Evolutionary conservation across 2,888 invertebrate genomes (phyloP).

Genomic region (Zygogramma bicolorata): DNA sequence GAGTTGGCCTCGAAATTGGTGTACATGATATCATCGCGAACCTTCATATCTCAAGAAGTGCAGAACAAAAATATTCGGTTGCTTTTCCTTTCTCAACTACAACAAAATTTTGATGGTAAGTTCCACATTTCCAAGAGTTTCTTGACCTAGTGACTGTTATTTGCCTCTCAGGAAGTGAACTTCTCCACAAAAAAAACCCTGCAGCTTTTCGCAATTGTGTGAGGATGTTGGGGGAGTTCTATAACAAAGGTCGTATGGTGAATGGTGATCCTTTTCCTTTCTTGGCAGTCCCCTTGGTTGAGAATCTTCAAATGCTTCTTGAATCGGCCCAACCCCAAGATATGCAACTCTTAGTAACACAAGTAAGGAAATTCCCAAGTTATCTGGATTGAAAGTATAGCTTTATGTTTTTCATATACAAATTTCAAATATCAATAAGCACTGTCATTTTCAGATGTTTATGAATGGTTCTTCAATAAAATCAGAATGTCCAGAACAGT

Average conservation of each 20-base stretch:
- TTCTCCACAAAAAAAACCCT: slow-evolving; percentile 51
- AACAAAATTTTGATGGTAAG: slow-evolving; percentile 60
- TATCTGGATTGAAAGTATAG: no score
- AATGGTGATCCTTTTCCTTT: slow-evolving; percentile 54
- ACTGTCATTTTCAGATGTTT: slow-evolving; percentile 59
- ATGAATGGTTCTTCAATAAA: slow-evolving; percentile 61
- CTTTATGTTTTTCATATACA: background rate
- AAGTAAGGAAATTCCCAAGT: slow-evolving; percentile 60
- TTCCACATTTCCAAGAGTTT: no score
- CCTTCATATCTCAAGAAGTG: slow-evolving; percentile 56
- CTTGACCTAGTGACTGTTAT: background rate
- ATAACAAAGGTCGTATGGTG: slow-evolving; percentile 57
- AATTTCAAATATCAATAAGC: background rate
- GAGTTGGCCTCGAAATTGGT: slow-evolving; percentile 60
- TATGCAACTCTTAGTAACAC: slow-evolving; percentile 63
- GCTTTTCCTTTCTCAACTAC: slow-evolving; percentile 58
- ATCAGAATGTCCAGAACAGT: slow-evolving; percentile 52
- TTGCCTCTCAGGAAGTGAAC: slow-evolving; percentile 45
- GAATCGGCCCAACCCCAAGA: slow-evolving; percentile 62
- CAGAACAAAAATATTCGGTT: slow-evolving; percentile 51
- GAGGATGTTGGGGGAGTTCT: slow-evolving; percentile 63
- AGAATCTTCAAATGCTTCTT: slow-evolving; percentile 64
- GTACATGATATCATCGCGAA: slow-evolving; percentile 58
- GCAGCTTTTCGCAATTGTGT: slow-evolving; percentile 62
- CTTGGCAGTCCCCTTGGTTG: slow-evolving; percentile 59